phyloP scores from a whole-genome alignment of 2,888 invertebrate species.

The Brenthis hecate region DNA sequence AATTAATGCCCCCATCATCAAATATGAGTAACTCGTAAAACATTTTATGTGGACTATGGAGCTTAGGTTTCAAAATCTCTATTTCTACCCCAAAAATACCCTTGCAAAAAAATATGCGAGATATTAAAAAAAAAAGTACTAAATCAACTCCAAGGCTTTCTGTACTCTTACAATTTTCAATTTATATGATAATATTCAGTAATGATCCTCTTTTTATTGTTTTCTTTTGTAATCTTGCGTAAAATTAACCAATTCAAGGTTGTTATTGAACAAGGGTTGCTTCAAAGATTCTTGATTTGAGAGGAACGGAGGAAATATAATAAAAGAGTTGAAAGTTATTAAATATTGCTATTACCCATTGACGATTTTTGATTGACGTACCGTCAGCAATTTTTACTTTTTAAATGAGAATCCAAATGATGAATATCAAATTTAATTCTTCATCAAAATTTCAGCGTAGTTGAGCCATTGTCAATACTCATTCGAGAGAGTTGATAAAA shows the following conservation, averaged over 20 bases:
- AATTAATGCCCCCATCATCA: no score
- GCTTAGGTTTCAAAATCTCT: not conserved
- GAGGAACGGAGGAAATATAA: not conserved
- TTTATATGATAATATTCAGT: slow-evolving; percentile 75
- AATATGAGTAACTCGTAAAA: no score
- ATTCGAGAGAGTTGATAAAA: no score
- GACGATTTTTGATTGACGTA: no score
- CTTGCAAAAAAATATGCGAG: slow-evolving; percentile 4
- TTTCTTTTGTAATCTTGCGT: slow-evolving; percentile 67
- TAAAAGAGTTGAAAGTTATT: slow-evolving; percentile 5
- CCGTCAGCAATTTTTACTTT: no score
- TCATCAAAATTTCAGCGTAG: no score
- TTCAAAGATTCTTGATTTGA: not conserved
- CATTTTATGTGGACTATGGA: no score
- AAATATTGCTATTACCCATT: not conserved
- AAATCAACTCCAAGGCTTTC: slow-evolving; percentile 48
- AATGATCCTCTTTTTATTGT: slow-evolving; percentile 70
- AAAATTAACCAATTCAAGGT: slow-evolving; percentile 60
- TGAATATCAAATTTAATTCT: slow-evolving; percentile 43
- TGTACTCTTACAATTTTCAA: slow-evolving; percentile 59
- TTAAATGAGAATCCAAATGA: slow-evolving; percentile 55
- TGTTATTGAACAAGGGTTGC: slow-evolving; percentile 30
- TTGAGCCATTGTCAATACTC: no score
- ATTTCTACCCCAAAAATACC: not conserved
- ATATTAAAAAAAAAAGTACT: slow-evolving; percentile 33